Conservation (phyloP, 2,888 invertebrate species). For the Cryptocheilus praepositus region DNA sequence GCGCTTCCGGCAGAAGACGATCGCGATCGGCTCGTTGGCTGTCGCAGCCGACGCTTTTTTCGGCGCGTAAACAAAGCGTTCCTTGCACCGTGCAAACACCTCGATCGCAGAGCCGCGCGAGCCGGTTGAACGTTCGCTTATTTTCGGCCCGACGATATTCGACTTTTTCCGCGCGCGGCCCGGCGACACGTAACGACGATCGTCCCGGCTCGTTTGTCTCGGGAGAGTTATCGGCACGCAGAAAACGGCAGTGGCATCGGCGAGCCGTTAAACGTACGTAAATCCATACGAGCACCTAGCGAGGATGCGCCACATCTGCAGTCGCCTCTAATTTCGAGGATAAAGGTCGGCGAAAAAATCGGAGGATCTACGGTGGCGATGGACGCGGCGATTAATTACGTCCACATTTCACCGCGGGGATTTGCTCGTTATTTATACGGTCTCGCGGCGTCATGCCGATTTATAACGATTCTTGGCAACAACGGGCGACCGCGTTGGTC, state of each 20-base stretch:
- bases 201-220: conserved; percentile 52
- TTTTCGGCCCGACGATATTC: neutral
- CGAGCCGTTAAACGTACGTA: conserved; percentile 54
- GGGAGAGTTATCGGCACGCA: conserved; percentile 53
- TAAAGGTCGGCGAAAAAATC: conserved; percentile 45
- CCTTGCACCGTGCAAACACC: no score
- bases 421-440: conserved; percentile 47
- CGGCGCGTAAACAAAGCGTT: no score
- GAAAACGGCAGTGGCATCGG: conserved; percentile 51
- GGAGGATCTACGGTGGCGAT: conserved; percentile 46
- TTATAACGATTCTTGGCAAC: conserved; percentile 37
- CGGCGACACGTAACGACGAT: conserved; percentile 6
- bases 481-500: no score
- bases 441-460: conserved; percentile 41
- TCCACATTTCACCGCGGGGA: conserved; percentile 45
- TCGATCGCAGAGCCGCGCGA: no score
- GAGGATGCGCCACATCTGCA: conserved; percentile 4
- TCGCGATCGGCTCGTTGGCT: no score
- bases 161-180: neutral
- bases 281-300: conserved; percentile 42
- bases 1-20: no score
- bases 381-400: conserved; percentile 50
- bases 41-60: no score
- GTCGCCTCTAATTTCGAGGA: conserved; percentile 53
- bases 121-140: neutral